Base-by-base conservation (phyloP, 2,888 invertebrate species). In the Eupithecia subumbrata region DNA sequence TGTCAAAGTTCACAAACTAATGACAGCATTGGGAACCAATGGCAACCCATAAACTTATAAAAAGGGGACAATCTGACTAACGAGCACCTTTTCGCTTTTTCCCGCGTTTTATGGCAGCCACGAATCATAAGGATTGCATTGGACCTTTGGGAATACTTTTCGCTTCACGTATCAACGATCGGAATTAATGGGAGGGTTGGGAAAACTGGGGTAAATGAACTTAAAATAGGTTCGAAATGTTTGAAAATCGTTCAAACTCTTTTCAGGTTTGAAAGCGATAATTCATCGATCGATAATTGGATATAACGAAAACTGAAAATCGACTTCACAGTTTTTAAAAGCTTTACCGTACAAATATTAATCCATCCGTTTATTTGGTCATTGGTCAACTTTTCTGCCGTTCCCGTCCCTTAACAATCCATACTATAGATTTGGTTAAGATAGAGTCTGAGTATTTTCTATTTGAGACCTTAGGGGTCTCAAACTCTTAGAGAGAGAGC, bases 121-220 rank as follows among this genome's bases (percentile, higher is more conserved):
- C 71, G 72, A 76, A 73, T 73, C 71, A 76, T 66, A 70, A 66
- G 52, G 45, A 67, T 52, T 73, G 34, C 71, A 76, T 72, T 34
- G 73, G 72, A 7, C 75, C 72, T 70, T 72, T 22, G 75, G 78
- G 78, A 69, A 56, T 52, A 40, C 60, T 75, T 72, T 72, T 70
- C 66, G 75, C 72, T 73, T 77, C 60, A 64, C 69, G 69, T 64
- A 30, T 68, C 69, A 63, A 67, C 68, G 64, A 68, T 73, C 76
- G 67, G 52, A 34, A 73, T 71, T 74, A 76, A 76, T 73, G 52
- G 68, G 76, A n/a, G 67, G 66, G 43, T 73, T 48, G 64, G 56
- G 43, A 70, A 18, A 66, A 60, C 25, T 60, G 60, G 60, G 60
- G 60, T 60, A 60, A 60, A 25, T 60, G 60, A 60, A 18, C 34